A percentile compares a stretch with the other conserved stretches of the same genome.
Conservation (phyloP, 2,113 vertebrate species). For the Lanius collurio region DNA sequence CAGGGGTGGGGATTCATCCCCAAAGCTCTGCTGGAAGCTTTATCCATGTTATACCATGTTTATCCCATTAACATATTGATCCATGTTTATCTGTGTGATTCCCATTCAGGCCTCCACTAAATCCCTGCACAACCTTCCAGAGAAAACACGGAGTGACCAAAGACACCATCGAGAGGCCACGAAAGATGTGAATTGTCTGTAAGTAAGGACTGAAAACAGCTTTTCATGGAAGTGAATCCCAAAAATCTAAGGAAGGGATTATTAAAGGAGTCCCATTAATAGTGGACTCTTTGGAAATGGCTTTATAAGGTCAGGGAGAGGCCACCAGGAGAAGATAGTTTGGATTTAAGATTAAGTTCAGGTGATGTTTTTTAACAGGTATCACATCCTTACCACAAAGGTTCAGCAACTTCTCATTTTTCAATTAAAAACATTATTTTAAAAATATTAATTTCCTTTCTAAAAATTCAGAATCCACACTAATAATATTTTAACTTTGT, state of each 20-base stretch:
- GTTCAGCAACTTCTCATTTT: not conserved
- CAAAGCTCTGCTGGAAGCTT: not conserved
- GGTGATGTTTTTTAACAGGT: not conserved
- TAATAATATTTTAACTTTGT: not conserved
- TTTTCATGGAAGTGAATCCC: not conserved
- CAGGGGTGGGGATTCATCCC: not conserved
- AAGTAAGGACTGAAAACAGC: not conserved
- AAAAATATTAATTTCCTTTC: not conserved
- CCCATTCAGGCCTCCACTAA: not conserved
- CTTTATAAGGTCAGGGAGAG: not conserved
- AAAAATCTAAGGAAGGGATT: not conserved
- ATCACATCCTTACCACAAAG: not conserved
- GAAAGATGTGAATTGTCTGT: rapidly evolving
- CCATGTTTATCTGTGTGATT: not conserved
- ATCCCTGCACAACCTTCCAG: not conserved
- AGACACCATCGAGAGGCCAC: no score
- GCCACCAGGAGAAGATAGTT: not conserved
- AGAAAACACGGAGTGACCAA: not conserved
- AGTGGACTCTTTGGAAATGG: not conserved
- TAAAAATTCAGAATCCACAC: not conserved
- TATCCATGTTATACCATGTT: not conserved
- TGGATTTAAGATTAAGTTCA: not conserved
- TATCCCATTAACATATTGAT: not conserved
- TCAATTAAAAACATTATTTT: not conserved
- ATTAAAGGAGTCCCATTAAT: no score